Percentiles rank a stretch among this genome's conserved stretches.
These are phyloP conservation scores for Pteronura brasiliensis DNA, from an alignment of 2,113 vertebrate species.

Conservation along the genomic window DNA sequence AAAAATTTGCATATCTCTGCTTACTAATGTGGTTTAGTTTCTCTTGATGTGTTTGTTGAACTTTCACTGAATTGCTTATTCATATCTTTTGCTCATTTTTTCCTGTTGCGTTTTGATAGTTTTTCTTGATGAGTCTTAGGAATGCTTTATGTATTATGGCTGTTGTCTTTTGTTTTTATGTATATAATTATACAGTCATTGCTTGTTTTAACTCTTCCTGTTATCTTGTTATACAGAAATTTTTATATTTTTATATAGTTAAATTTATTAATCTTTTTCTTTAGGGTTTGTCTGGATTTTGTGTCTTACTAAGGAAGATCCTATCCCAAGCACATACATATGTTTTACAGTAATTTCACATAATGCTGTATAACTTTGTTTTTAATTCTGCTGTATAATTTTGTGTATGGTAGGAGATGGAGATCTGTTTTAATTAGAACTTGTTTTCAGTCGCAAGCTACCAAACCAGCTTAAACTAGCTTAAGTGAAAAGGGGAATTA, in stretches of 20 bases:
- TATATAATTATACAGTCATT: neutral
- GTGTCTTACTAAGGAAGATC: slow-evolving; percentile 23
- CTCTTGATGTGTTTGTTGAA: slow-evolving; percentile 35
- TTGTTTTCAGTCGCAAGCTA: neutral
- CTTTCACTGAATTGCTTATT: slow-evolving; percentile 17
- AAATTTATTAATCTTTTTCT: slow-evolving; percentile 42
- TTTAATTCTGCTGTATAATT: slow-evolving; percentile 31
- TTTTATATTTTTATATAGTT: slow-evolving; percentile 33
- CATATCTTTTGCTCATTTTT: slow-evolving; percentile 19
- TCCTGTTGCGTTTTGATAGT: neutral
- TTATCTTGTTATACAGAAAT: neutral
- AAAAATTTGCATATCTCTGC: neutral
- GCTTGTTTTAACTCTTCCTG: neutral
- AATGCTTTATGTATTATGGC: neutral
- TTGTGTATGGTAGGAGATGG: neutral
- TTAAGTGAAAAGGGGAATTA: neutral
- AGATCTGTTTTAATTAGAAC: slow-evolving; percentile 34
- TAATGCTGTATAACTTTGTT: neutral
- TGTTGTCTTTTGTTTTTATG: slow-evolving; percentile 35
- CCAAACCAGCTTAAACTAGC: slow-evolving; percentile 12
- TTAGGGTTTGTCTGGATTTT: slow-evolving; percentile 39
- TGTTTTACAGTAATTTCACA: slow-evolving; percentile 5
- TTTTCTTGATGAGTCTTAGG: slow-evolving; percentile 19
- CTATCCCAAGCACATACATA: neutral
- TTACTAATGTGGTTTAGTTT: neutral